phyloP scores from a whole-genome alignment of 2,113 vertebrate genomes.

The Bostrychus sinensis region DNA sequence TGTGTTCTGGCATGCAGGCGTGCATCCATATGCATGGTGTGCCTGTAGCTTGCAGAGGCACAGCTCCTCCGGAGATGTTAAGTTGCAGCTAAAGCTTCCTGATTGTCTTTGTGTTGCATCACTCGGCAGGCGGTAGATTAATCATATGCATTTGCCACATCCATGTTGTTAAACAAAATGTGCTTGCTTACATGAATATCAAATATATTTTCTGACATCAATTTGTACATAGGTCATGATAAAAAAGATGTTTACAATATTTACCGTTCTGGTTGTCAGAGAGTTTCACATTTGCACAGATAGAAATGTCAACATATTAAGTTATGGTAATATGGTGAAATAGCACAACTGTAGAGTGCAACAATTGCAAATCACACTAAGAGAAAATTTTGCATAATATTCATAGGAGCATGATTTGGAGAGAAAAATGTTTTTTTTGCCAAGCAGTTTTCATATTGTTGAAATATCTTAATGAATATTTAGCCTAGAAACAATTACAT shows the following conservation, averaged over 20 bases:
- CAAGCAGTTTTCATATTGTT: too few relatives aligned
- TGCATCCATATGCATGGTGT: slow-evolving; percentile 35
- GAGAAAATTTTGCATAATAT: background rate
- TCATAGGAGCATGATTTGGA: too few relatives aligned
- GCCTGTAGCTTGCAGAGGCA: slow-evolving; percentile 35
- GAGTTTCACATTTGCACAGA: slow-evolving; percentile 1
- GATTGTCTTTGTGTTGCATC: slow-evolving; percentile 60
- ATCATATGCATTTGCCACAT: slow-evolving; percentile 26
- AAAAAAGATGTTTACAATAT: slow-evolving; percentile 5
- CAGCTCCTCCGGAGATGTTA: slow-evolving; percentile 28
- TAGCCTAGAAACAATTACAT: too few relatives aligned
- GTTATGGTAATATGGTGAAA: too few relatives aligned
- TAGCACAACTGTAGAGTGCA: too few relatives aligned
- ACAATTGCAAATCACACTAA: background rate
- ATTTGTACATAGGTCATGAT: background rate
- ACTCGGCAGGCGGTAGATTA: slow-evolving; percentile 39
- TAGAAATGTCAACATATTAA: background rate
- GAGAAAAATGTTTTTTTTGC: too few relatives aligned
- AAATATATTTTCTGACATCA: slow-evolving; percentile 11
- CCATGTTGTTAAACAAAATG: slow-evolving; percentile 32
- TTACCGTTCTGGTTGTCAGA: background rate
- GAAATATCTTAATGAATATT: too few relatives aligned
- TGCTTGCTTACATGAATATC: slow-evolving; percentile 8
- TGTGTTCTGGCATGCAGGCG: slow-evolving; percentile 29
- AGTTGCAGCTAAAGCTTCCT: slow-evolving; percentile 33